Conservation (phyloP, 2,113 vertebrate species). For the Physeter macrocephalus region DNA sequence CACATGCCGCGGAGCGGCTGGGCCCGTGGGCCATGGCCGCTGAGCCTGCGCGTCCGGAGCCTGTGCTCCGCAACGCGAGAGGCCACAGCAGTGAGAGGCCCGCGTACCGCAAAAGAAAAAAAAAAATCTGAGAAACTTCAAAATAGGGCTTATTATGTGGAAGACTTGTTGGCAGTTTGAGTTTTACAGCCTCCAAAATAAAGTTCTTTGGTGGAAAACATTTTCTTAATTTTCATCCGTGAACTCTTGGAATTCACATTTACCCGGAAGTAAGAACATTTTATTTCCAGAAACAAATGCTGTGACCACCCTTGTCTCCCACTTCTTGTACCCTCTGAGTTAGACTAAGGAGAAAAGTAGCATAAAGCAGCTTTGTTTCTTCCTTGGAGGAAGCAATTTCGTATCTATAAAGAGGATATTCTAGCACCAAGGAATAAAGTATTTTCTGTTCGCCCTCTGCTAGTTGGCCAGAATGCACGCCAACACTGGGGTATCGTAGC, state of each 20-base stretch:
- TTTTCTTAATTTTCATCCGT: conserved; percentile 2
- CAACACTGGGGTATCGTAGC: neutral
- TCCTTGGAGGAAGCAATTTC: neutral
- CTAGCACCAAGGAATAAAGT: neutral
- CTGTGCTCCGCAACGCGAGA: too few relatives aligned
- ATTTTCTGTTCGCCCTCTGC: neutral
- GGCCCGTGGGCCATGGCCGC: too few relatives aligned
- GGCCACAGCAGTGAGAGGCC: too few relatives aligned
- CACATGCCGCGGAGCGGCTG: too few relatives aligned
- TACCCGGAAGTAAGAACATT: neutral
- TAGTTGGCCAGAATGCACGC: neutral
- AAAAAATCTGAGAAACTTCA: conserved; percentile 27
- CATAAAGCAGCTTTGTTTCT: conserved; percentile 31
- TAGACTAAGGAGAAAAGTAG: neutral
- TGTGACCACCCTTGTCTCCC: neutral
- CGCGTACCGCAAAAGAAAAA: too few relatives aligned
- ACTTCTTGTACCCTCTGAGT: neutral
- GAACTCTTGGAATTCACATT: conserved; percentile 14
- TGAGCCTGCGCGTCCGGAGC: too few relatives aligned
- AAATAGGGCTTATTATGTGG: neutral
- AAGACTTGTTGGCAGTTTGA: conserved; percentile 43
- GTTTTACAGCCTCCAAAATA: conserved; percentile 45
- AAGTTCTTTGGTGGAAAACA: conserved; percentile 54
- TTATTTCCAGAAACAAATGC: conserved; percentile 16
- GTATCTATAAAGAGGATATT: conserved; percentile 46